These are phyloP conservation scores for Heliocidaris erythrogramma DNA, from an alignment of 35 echinoderm and acorn worm genomes.

Conservation along the genomic window DNA sequence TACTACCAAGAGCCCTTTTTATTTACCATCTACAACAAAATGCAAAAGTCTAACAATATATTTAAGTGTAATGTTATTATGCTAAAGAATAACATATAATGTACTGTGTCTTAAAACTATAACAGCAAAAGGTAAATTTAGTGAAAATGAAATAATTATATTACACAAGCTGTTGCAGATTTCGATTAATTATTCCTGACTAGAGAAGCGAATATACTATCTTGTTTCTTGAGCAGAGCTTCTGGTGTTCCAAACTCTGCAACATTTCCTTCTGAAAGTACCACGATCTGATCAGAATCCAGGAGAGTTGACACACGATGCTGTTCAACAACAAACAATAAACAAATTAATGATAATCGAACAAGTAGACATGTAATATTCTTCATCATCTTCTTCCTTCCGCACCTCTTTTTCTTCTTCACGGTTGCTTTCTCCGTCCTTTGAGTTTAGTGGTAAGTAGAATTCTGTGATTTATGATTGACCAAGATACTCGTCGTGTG, in stretches of 20 bases:
- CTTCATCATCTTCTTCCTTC: background rate
- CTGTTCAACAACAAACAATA: conserved; percentile 47
- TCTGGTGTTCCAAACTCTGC: conserved; percentile 73
- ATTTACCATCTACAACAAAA: too few species aligned
- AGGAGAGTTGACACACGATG: conserved; percentile 84
- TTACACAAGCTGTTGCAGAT: too few species aligned
- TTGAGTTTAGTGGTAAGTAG: background rate
- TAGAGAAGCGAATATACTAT: conserved; percentile 78
- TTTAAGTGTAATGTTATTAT: too few species aligned
- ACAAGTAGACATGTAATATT: background rate
- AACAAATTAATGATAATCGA: background rate
- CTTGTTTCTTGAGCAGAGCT: conserved; percentile 55
- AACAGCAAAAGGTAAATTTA: too few species aligned
- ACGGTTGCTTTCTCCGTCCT: background rate
- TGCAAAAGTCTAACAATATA: too few species aligned
- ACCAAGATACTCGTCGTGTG: too few species aligned
- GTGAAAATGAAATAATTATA: too few species aligned
- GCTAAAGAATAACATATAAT: too few species aligned
- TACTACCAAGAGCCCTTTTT: too few species aligned
- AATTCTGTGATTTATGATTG: too few species aligned
- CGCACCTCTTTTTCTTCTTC: background rate
- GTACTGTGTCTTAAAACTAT: too few species aligned
- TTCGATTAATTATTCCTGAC: conserved; percentile 30
- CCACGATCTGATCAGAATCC: conserved; percentile 78
- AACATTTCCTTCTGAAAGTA: conserved; percentile 64